phyloP scores from a whole-genome alignment of 1,140 invertebrate species.

The Atta colombica region DNA sequence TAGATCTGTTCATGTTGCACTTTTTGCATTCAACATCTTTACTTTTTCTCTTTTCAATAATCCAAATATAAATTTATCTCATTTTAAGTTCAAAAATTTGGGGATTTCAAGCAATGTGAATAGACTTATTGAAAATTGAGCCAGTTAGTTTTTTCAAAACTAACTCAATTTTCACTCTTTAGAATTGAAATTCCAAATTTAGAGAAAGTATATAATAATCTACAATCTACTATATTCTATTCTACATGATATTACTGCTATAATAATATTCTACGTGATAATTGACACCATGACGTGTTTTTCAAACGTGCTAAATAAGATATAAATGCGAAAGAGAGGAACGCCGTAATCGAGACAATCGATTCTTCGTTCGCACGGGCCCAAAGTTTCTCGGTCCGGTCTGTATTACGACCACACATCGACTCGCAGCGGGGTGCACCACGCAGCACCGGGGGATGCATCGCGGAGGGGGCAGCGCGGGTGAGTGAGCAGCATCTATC shows the following conservation, averaged over 20 bases:
- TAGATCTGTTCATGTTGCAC: too few relatives aligned
- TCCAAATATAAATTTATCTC: too few relatives aligned
- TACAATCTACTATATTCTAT: not conserved
- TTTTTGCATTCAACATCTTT: too few relatives aligned
- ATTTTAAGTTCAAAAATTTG: too few relatives aligned
- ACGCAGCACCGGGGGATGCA: conserved; percentile 74
- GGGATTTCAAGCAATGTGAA: too few relatives aligned
- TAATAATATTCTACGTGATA: not conserved
- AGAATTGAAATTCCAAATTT: too few relatives aligned
- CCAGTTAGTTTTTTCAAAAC: too few relatives aligned
- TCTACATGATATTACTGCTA: not conserved
- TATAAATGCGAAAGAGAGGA: conserved; percentile 20
- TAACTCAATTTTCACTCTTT: too few relatives aligned
- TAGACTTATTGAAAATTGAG: too few relatives aligned
- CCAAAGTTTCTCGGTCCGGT: conserved; percentile 76
- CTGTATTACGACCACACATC: conserved; percentile 83
- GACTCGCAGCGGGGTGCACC: conserved; percentile 81
- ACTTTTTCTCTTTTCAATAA: too few relatives aligned
- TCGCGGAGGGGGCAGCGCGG: conserved; percentile 49
- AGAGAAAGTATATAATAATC: too few relatives aligned
- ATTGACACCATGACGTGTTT: not conserved
- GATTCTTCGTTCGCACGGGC: conserved; percentile 27
- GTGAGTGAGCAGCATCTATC: conserved; percentile 71
- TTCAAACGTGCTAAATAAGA: conserved; percentile 11
- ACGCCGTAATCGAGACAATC: conserved; percentile 29